These are phyloP conservation scores for Sebastes paucispinis DNA, from an alignment of 2,797 vertebrate genomes.

Conservation along the genomic window DNA sequence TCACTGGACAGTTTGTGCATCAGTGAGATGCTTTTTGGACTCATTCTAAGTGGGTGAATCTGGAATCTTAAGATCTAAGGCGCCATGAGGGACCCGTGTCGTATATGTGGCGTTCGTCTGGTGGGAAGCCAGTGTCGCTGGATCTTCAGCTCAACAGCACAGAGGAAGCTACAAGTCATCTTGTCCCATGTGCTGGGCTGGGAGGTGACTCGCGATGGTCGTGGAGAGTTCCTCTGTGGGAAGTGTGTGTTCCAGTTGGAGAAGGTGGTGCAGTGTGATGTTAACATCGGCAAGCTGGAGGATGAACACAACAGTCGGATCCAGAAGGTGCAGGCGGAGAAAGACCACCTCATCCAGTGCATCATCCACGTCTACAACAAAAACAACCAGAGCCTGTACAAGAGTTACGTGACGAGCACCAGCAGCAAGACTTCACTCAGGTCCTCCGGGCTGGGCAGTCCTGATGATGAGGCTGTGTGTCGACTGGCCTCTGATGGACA, in stretches of 20 bases:
- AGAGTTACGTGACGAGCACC: constrained; percentile 4
- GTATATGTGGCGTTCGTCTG: constrained; percentile 75
- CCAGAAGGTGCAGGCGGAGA: constrained; percentile 76
- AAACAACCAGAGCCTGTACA: constrained; percentile 62
- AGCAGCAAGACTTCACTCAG: constrained; percentile 31
- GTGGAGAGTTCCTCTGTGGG: constrained; percentile 81
- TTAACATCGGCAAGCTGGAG: constrained; percentile 72
- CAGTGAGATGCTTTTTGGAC: constrained; percentile 34
- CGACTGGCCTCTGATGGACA: constrained; percentile 39
- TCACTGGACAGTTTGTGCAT: constrained; percentile 29
- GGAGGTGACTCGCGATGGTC: constrained; percentile 78
- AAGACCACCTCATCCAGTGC: constrained; percentile 76
- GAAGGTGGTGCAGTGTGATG: constrained; percentile 77
- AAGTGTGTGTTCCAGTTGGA: constrained; percentile 84
- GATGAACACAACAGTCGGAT: constrained; percentile 65
- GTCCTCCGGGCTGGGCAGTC: constrained; percentile 31
- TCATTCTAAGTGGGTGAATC: constrained; percentile 8
- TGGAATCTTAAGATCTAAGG: constrained; percentile 29
- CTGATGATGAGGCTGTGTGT: constrained; percentile 45
- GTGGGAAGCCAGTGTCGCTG: constrained; percentile 81
- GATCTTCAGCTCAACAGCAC: constrained; percentile 80
- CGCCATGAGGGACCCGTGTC: constrained; percentile 80
- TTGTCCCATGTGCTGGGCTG: constrained; percentile 79
- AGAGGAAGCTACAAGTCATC: constrained; percentile 77
- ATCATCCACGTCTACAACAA: constrained; percentile 78